phyloP scores from a whole-genome alignment of 2,888 invertebrate genomes.

The Arge pagana region DNA sequence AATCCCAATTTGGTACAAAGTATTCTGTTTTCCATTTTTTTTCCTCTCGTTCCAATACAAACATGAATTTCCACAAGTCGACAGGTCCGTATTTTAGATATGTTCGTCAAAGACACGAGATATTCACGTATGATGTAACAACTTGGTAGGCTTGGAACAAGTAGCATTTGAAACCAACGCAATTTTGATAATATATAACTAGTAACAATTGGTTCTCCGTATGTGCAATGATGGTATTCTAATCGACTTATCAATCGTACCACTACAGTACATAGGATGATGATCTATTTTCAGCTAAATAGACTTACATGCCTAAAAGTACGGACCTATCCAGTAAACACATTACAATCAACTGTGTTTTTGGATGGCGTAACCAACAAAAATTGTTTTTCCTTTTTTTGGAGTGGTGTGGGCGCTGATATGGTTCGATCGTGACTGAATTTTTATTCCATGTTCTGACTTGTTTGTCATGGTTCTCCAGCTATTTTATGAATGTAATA shows the following conservation, averaged over 20 bases:
- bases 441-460: not conserved
- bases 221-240: not conserved
- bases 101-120: too few species aligned
- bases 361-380: not conserved
- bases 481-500: slow-evolving; percentile 19
- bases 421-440: not conserved
- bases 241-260: too few species aligned
- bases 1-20: too few species aligned
- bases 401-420: slow-evolving; percentile 32
- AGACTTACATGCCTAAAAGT: slow-evolving; percentile 12
- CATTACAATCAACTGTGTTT: slow-evolving; percentile 8
- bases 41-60: too few species aligned
- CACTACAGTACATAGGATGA: too few species aligned
- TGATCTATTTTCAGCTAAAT: not conserved
- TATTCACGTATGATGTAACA: too few species aligned
- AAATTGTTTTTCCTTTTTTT: slow-evolving; percentile 5
- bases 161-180: not conserved
- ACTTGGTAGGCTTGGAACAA: too few species aligned
- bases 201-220: not conserved
- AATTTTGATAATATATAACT: not conserved
- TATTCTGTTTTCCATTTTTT: too few species aligned
- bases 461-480: not conserved
- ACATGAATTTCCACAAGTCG: too few species aligned
- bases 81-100: too few species aligned
- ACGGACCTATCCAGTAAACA: slow-evolving; percentile 17